These are phyloP conservation scores for Polypterus senegalus DNA, from an alignment of 2,113 vertebrate genomes.

Conservation along the genomic window DNA sequence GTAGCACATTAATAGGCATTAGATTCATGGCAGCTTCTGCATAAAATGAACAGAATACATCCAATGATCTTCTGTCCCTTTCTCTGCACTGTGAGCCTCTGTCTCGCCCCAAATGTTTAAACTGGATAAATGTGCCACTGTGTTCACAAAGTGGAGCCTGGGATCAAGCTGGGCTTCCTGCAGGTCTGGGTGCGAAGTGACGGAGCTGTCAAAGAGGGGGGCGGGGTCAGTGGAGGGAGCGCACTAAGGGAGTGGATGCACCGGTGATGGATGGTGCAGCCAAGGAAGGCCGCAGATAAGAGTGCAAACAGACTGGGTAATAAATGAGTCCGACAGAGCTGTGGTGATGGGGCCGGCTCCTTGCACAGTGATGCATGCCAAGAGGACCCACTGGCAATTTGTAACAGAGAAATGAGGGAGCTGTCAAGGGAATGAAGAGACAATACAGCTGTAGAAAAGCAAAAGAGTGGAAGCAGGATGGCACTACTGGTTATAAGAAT, in stretches of 20 bases:
- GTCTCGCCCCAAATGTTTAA: too few relatives aligned
- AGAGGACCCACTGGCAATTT: slow-evolving; percentile 70
- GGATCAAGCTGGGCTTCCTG: too few relatives aligned
- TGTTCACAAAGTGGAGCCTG: too few relatives aligned
- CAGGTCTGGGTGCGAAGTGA: background rate
- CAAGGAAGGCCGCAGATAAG: slow-evolving; percentile 87
- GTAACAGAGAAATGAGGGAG: slow-evolving; percentile 79
- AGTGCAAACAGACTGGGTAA: slow-evolving; percentile 90
- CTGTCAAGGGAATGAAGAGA: slow-evolving; percentile 58
- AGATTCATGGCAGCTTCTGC: too few relatives aligned
- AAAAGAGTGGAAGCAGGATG: slow-evolving; percentile 7
- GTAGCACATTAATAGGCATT: too few relatives aligned
- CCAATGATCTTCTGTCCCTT: too few relatives aligned
- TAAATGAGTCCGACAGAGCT: slow-evolving; percentile 75
- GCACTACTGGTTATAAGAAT: background rate
- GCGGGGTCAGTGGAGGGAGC: slow-evolving; percentile 26
- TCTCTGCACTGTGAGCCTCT: too few relatives aligned
- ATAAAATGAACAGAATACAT: too few relatives aligned
- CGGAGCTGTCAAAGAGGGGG: background rate
- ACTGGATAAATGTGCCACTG: too few relatives aligned
- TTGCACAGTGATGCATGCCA: slow-evolving; percentile 77
- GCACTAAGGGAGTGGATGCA: slow-evolving; percentile 50
- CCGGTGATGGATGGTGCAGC: slow-evolving; percentile 79
- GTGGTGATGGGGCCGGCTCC: slow-evolving; percentile 64
- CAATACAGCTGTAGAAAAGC: slow-evolving; percentile 22